These are phyloP conservation scores for Icerya purchasi DNA, from an alignment of 2,888 invertebrate genomes.

Conservation along the genomic window DNA sequence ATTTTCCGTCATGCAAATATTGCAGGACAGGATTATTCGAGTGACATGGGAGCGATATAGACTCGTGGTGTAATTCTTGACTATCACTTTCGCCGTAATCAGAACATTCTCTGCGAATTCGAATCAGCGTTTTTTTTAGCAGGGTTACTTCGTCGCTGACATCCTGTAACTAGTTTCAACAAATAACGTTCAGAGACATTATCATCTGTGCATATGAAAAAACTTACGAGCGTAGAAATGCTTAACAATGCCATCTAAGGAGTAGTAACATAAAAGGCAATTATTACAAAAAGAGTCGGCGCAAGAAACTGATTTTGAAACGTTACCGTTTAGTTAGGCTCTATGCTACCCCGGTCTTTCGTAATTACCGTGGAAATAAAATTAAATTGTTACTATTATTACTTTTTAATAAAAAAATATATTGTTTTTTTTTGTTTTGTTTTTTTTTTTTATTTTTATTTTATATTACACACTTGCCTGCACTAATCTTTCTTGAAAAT, in stretches of 20 bases:
- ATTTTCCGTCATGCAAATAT: conserved; percentile 37
- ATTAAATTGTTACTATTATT: no score
- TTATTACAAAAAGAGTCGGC: no score
- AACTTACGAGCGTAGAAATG: neutral
- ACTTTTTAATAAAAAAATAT: no score
- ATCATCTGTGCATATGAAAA: neutral
- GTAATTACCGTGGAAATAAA: no score
- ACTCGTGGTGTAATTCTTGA: conserved; percentile 37
- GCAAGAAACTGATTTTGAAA: no score
- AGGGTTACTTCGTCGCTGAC: conserved; percentile 37
- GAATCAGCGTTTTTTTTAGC: conserved; percentile 35
- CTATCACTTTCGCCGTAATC: conserved; percentile 39
- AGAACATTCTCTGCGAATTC: conserved; percentile 37
- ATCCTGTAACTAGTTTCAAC: conserved; percentile 36
- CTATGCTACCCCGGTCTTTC: no score
- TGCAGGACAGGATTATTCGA: conserved; percentile 29
- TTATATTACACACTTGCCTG: no score
- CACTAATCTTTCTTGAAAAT: no score
- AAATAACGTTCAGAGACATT: conserved; percentile 3
- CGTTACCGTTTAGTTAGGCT: no score
- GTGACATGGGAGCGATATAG: conserved; percentile 22
- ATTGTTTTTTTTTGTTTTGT: no score
- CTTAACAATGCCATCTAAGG: neutral
- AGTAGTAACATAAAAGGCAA: neutral
- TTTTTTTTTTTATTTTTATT: no score